phyloP scores from a whole-genome alignment of 2,888 invertebrate species.

The Troides aeacus region DNA sequence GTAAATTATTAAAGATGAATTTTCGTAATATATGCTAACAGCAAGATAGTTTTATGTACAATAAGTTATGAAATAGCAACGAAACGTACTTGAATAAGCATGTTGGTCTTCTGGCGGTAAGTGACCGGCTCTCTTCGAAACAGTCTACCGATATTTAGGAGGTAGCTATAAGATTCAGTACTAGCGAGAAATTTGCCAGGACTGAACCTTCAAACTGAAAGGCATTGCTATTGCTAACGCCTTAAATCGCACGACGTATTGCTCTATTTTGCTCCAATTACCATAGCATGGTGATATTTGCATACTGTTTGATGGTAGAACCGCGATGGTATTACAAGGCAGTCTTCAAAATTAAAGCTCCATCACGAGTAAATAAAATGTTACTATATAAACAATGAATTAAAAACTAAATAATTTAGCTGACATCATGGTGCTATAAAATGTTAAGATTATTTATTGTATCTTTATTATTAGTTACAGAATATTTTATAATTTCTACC shows the following conservation, averaged over 20 bases:
- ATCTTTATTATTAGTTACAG: neutral
- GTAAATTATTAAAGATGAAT: neutral
- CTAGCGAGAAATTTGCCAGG: too few species aligned
- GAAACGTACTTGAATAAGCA: neutral
- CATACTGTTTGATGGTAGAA: neutral
- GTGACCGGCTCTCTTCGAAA: neutral
- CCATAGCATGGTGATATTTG: neutral
- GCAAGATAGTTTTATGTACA: neutral
- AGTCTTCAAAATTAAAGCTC: neutral
- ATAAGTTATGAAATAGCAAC: neutral
- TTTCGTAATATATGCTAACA: neutral
- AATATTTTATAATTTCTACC: too few species aligned
- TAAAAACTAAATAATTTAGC: conserved; percentile 41
- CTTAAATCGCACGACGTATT: too few species aligned
- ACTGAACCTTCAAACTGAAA: too few species aligned
- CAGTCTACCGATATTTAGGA: neutral
- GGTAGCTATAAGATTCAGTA: too few species aligned
- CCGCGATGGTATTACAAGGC: neutral
- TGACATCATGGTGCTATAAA: conserved; percentile 65
- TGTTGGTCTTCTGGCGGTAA: neutral
- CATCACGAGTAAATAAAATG: neutral
- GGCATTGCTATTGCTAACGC: too few species aligned
- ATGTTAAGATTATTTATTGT: neutral
- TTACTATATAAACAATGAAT: conserved; percentile 1
- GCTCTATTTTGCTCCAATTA: neutral